These are phyloP conservation scores for Ceyx margarethae DNA, from an alignment of 2,113 vertebrate species.

Conservation along the genomic window DNA sequence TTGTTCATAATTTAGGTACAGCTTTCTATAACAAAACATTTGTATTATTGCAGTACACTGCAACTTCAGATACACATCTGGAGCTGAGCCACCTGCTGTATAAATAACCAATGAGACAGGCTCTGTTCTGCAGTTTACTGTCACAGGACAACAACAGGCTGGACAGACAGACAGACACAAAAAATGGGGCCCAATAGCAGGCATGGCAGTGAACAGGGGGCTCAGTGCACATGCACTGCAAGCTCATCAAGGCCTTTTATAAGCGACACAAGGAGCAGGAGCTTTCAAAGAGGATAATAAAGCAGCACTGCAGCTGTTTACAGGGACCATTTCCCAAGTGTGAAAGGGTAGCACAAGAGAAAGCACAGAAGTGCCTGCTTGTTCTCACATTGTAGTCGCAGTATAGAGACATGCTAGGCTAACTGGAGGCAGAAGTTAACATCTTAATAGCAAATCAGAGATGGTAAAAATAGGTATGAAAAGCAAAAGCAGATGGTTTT, in stretches of 20 bases:
- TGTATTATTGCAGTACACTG: not conserved
- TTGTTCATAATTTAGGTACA: not conserved
- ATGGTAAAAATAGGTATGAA: constrained; percentile 66
- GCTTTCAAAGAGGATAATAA: constrained; percentile 48
- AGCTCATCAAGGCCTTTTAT: constrained; percentile 38
- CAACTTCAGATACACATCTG: constrained; percentile 20
- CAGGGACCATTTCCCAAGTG: constrained; percentile 34
- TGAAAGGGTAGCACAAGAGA: constrained; percentile 47
- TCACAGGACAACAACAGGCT: not conserved
- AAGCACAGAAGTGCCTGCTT: constrained; percentile 6
- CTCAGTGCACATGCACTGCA: not conserved
- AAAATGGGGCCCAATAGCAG: not conserved
- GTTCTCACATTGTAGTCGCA: not conserved
- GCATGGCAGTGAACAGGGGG: not conserved
- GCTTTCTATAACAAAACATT: not conserved
- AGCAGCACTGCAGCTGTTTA: constrained; percentile 60
- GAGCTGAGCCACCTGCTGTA: constrained; percentile 24
- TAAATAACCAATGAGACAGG: not conserved
- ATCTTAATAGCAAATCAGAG: constrained; percentile 64
- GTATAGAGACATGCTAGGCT: not conserved
- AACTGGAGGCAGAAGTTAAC: constrained; percentile 57
- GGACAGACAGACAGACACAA: not conserved
- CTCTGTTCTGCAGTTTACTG: not conserved
- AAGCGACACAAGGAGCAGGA: constrained; percentile 27
- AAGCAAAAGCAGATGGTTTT: constrained; percentile 63